Conservation (phyloP, 2,797 vertebrate genomes). For the Prunella strophiata region DNA sequence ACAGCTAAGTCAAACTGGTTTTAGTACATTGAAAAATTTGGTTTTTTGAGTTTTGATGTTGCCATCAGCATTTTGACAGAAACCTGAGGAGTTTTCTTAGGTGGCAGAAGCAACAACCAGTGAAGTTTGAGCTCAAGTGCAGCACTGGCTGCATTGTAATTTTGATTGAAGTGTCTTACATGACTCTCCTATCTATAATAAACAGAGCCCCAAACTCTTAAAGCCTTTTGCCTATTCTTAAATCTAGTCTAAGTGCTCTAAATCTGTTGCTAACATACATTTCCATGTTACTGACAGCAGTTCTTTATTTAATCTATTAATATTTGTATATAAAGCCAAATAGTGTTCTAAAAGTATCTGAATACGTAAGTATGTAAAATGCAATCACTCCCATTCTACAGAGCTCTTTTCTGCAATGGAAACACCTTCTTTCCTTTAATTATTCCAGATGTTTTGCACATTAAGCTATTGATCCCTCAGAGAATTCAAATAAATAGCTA, state of each 20-base stretch:
- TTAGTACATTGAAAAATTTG: not conserved
- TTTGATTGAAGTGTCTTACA: not conserved
- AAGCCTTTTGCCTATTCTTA: not conserved
- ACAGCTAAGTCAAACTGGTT: not conserved
- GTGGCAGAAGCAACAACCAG: not conserved
- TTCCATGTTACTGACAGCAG: not conserved
- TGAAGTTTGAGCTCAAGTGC: not conserved
- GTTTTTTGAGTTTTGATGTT: not conserved
- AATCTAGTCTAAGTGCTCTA: not conserved
- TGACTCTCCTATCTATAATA: not conserved
- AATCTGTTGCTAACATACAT: not conserved
- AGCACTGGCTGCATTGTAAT: not conserved
- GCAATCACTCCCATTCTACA: not conserved
- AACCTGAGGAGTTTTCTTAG: not conserved
- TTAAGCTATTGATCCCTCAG: constrained; percentile 48
- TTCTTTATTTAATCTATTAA: not conserved
- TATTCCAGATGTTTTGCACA: constrained; percentile 67
- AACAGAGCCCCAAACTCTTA: not conserved
- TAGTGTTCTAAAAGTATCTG: not conserved
- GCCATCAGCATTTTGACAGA: not conserved
- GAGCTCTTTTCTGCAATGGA: constrained; percentile 5
- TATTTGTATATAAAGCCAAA: not conserved
- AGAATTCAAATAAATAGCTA: constrained; percentile 63
- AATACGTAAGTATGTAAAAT: not conserved
- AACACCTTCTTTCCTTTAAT: constrained; percentile 52